Percentiles rank a stretch among this genome's conserved stretches.
Conservation (phyloP, 2,113 vertebrate genomes). For the Semicossyphus pulcher region DNA sequence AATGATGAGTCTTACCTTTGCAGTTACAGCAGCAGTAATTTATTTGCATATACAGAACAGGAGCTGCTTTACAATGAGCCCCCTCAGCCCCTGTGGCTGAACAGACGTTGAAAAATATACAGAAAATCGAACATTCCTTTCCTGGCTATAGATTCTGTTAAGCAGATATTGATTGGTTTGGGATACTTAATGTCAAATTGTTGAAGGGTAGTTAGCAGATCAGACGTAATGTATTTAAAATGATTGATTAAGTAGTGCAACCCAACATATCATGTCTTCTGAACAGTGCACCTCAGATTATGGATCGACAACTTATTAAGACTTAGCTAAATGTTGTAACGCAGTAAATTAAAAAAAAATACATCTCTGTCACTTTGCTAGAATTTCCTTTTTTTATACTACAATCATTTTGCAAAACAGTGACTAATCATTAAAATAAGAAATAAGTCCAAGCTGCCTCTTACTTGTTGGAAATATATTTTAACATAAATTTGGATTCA, state of each 20-base stretch:
- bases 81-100: neutral
- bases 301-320: too few relatives aligned
- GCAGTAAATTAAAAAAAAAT: neutral
- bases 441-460: too few relatives aligned
- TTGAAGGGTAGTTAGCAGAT: neutral
- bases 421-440: too few relatives aligned
- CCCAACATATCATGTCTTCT: neutral
- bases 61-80: neutral
- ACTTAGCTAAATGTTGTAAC: too few relatives aligned
- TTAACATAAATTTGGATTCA: neutral
- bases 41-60: conserved; percentile 31
- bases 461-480: too few relatives aligned
- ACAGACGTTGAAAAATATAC: neutral
- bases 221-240: neutral
- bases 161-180: neutral
- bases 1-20: conserved; percentile 4
- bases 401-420: too few relatives aligned
- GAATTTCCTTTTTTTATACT: too few relatives aligned
- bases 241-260: neutral
- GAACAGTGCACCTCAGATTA: neutral
- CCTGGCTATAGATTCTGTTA: neutral
- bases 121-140: neutral
- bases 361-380: neutral
- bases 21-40: conserved; percentile 5
- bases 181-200: neutral